A percentile compares a stretch with the other conserved stretches of the same genome.
Conservation (phyloP, 2,888 invertebrate species). For the Metellina segmentata region DNA sequence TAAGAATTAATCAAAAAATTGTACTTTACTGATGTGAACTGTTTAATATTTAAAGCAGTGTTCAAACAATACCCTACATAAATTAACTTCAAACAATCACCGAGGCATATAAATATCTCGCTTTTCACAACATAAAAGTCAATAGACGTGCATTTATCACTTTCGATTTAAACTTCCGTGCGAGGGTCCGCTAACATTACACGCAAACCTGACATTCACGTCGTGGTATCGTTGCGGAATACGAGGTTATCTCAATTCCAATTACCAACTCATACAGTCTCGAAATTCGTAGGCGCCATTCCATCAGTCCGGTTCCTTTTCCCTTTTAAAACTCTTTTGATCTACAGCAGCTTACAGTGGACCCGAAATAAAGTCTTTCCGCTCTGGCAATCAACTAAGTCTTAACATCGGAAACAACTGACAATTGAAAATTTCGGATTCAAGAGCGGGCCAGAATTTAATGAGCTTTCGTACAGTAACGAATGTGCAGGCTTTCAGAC, state of each 20-base stretch:
- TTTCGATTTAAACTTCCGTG: too few species aligned
- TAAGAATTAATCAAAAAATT: too few species aligned
- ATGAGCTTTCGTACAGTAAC: slow-evolving; percentile 2
- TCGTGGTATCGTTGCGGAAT: not conserved
- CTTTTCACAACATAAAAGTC: too few species aligned
- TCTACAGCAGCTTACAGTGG: not conserved
- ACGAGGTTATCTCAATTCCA: not conserved
- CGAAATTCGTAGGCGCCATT: not conserved
- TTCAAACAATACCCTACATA: too few species aligned
- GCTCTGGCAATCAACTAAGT: not conserved
- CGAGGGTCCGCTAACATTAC: too few species aligned
- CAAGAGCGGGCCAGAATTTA: not conserved
- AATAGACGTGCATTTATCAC: too few species aligned
- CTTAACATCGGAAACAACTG: not conserved
- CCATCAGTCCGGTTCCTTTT: not conserved
- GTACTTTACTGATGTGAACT: too few species aligned
- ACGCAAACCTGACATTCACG: too few species aligned
- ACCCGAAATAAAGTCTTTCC: not conserved
- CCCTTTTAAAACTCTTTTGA: slow-evolving; percentile 1
- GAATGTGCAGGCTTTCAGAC: not conserved
- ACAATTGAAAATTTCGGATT: not conserved
- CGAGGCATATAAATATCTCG: too few species aligned
- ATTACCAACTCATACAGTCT: not conserved
- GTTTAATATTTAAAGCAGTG: too few species aligned
- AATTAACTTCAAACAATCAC: too few species aligned